Conservation (phyloP, 2,113 vertebrate species). For the Melanerpes formicivorus region DNA sequence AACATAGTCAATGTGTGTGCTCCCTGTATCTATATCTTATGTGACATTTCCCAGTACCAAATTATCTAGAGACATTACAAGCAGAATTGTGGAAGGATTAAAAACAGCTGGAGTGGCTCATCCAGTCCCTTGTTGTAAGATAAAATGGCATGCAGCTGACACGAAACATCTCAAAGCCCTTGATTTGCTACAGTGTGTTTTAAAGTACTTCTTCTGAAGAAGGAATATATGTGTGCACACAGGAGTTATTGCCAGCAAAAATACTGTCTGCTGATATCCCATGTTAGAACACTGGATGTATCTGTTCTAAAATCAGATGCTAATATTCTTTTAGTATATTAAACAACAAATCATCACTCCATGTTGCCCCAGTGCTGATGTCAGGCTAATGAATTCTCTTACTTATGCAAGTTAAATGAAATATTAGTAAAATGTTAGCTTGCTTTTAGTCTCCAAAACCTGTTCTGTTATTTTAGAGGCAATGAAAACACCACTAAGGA, state of each 20-base stretch:
- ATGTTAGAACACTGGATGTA: neutral
- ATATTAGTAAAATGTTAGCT: neutral
- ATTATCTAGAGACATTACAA: slow-evolving; percentile 55
- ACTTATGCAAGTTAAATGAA: neutral
- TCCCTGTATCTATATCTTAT: neutral
- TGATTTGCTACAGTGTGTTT: slow-evolving; percentile 52
- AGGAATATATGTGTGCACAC: slow-evolving; percentile 12
- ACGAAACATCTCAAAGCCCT: slow-evolving; percentile 58
- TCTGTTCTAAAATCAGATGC: slow-evolving; percentile 44
- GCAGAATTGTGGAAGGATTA: slow-evolving; percentile 55
- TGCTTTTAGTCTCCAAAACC: neutral
- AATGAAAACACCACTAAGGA: neutral
- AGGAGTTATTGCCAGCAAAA: slow-evolving; percentile 49
- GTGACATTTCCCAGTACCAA: slow-evolving; percentile 40
- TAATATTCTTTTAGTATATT: neutral
- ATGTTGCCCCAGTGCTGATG: neutral
- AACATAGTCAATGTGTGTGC: neutral
- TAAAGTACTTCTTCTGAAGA: slow-evolving; percentile 49
- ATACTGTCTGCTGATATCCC: slow-evolving; percentile 27
- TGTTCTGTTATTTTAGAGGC: neutral
- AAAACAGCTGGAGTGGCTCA: slow-evolving; percentile 40
- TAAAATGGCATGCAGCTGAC: slow-evolving; percentile 58
- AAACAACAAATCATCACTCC: neutral
- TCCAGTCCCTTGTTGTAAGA: slow-evolving; percentile 47
- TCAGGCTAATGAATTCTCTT: neutral